Conservation (phyloP, 64 coral and sea anemone genomes). For the Pocillopora verrucosa region DNA sequence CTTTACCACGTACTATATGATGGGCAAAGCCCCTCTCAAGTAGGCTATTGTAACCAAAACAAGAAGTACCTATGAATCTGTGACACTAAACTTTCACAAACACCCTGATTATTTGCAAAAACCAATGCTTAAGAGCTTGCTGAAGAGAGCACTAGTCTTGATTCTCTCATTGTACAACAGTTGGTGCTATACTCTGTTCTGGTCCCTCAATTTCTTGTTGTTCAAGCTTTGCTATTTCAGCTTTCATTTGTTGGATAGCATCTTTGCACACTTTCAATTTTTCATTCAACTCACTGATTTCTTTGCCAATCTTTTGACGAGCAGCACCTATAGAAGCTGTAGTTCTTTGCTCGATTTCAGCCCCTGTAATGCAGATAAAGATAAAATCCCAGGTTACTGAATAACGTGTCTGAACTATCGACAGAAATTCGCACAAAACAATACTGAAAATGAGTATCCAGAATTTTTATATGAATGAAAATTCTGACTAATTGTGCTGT, state of each 20-base stretch:
- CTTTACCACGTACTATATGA: no score
- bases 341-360: constrained; percentile 62
- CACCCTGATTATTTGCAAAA: no score
- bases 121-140: not conserved
- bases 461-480: no score
- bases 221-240: constrained; percentile 52
- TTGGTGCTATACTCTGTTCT: not conserved
- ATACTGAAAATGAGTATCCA: no score
- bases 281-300: constrained; percentile 66
- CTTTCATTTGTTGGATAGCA: constrained; percentile 53
- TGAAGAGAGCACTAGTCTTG: not conserved
- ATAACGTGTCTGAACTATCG: no score
- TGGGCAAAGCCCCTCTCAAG: no score
- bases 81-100: no score
- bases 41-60: no score
- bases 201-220: constrained; percentile 21
- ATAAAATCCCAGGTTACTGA: not conserved
- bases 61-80: no score
- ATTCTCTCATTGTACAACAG: constrained; percentile 20
- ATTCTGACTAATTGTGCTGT: no score
- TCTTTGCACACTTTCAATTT: constrained; percentile 48
- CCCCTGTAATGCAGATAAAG: constrained; percentile 22
- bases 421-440: no score
- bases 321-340: constrained; percentile 43
- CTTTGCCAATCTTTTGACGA: constrained; percentile 63